These are phyloP conservation scores for Ctenosaura bakeri DNA, from an alignment of 2,797 vertebrate species.

Conservation along the genomic window DNA sequence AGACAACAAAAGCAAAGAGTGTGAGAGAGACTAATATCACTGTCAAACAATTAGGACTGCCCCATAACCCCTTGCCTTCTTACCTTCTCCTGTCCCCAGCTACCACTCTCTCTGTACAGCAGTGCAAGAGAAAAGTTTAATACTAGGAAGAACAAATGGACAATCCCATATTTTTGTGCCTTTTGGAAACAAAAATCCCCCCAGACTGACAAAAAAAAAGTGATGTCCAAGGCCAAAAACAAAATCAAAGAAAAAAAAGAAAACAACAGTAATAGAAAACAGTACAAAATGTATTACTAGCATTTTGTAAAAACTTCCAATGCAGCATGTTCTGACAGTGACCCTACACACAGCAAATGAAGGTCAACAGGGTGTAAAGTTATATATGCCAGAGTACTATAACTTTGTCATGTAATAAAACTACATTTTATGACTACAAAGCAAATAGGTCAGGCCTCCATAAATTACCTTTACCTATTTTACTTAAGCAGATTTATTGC, in stretches of 20 bases:
- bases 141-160: slow-evolving; percentile 74
- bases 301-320: slow-evolving; percentile 78
- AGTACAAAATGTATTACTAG: slow-evolving; percentile 64
- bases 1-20: slow-evolving; percentile 80
- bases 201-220: neutral
- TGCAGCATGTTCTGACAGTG: slow-evolving; percentile 87
- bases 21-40: slow-evolving; percentile 84
- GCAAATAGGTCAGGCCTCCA: neutral
- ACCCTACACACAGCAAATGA: slow-evolving; percentile 90
- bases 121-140: slow-evolving; percentile 87
- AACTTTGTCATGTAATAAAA: neutral
- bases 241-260: slow-evolving; percentile 64
- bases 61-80: slow-evolving; percentile 69
- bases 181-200: slow-evolving; percentile 67
- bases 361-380: slow-evolving; percentile 56
- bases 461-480: too few relatives aligned
- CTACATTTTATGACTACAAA: neutral
- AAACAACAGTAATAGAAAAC: slow-evolving; percentile 12
- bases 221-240: slow-evolving; percentile 53
- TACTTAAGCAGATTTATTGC: too few relatives aligned
- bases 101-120: slow-evolving; percentile 77
- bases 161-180: slow-evolving; percentile 69
- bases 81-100: slow-evolving; percentile 62
- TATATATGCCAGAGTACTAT: too few relatives aligned
- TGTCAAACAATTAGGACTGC: slow-evolving; percentile 92